Evolutionary conservation across 2,888 invertebrate species (phyloP), one percentile per base, ranked within the genome.

Genomic region (Clanis bilineata): DNA sequence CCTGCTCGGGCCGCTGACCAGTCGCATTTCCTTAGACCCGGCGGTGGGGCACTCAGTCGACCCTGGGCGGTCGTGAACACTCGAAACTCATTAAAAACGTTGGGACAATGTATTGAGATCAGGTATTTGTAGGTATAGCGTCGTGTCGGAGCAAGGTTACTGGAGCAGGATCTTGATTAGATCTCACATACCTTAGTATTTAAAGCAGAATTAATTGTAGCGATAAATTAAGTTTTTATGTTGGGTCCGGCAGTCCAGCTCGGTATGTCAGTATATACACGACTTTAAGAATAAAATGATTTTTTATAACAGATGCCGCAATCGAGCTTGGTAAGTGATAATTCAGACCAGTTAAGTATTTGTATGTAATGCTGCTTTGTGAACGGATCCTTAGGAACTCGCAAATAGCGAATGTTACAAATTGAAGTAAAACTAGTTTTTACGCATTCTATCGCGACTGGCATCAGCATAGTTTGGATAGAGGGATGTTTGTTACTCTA

Each of bases 61-160:
- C 51, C 51, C 51, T 51, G 51, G 51, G 12, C 6, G n/a, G 9
- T 51, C 51, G 51, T 51, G 32, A 51, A 9, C 51, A 18, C 28
- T 28, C 18, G 3, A 21, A 28, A 18, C 10, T 10, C 18, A 28
- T 28, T 51, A 28, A 51, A 28, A 51, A 18, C 10, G 36, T 36
- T 32, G 18, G 23, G 9, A 22, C 22, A 22, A 44, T 12, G 23
- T 36, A 57, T 28, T 55, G 18, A 55, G 22, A 41, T 57, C 23
- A 28, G 43, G 21, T 23, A 41, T 57, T 28, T 57, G 39, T 57
- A 57, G 28, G 32, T 47, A 38, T 38, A n/a, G 38, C 18, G 18
- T 15, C 15, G n/a, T 21, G 22, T 41, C 18, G 18, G 5, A 51
- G n/a, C 51, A 51, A 51, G 51, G 51, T 51, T 28, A 18, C 18